These are phyloP conservation scores for Cinclus cinclus DNA, from an alignment of 2,113 vertebrate species.

Conservation along the genomic window DNA sequence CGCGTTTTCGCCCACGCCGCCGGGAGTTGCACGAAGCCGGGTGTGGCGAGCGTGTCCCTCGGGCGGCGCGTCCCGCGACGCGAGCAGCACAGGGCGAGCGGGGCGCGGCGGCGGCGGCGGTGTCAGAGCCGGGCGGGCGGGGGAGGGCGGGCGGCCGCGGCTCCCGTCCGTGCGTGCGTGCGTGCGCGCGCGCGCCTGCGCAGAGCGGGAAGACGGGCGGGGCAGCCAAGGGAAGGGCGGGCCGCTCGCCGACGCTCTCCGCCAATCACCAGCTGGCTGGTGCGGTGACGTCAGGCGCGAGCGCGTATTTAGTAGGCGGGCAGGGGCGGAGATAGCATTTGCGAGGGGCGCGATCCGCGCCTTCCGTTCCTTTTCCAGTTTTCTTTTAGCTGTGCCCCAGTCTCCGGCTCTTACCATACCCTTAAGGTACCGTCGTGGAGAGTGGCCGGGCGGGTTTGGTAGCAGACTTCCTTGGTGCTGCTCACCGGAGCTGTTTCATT, in stretches of 20 bases:
- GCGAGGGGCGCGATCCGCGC: too few species aligned
- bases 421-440: accelerated
- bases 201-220: not conserved
- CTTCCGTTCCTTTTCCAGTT: too few species aligned
- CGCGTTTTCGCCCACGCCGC: not conserved
- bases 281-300: not conserved
- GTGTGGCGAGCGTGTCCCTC: not conserved
- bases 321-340: too few species aligned
- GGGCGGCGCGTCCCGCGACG: not conserved
- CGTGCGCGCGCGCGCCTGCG: not conserved
- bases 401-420: accelerated
- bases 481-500: not conserved
- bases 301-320: not conserved
- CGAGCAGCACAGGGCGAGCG: not conserved
- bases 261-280: not conserved
- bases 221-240: not conserved
- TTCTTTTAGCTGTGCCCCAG: accelerated
- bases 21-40: not conserved
- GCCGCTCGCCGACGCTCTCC: not conserved
- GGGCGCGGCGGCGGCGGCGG: too few species aligned
- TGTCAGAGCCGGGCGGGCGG: too few species aligned
- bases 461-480: too few species aligned
- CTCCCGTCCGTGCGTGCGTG: not conserved
- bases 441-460: too few species aligned
- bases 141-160: not conserved